phyloP scores from a whole-genome alignment of 2,888 invertebrate genomes.

The Crematogaster levior region DNA sequence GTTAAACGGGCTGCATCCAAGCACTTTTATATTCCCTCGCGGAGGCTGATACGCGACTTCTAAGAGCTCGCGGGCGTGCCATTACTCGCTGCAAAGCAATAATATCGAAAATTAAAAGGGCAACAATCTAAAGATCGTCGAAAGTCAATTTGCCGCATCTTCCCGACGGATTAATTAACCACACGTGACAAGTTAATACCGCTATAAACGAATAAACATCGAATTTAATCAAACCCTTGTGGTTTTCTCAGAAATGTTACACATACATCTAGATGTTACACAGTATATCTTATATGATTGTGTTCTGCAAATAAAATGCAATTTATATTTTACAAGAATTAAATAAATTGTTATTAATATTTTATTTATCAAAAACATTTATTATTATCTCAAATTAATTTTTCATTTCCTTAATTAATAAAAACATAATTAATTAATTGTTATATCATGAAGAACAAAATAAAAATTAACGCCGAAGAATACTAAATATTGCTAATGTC shows the following conservation, averaged over 20 bases:
- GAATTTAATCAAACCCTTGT: background rate
- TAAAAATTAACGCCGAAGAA: background rate
- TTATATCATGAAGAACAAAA: background rate
- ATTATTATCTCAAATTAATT: background rate
- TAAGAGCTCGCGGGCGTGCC: slow-evolving; percentile 37
- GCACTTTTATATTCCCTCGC: slow-evolving; percentile 52
- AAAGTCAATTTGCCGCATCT: slow-evolving; percentile 15
- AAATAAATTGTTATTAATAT: background rate
- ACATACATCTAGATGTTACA: background rate
- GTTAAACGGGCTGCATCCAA: slow-evolving; percentile 55
- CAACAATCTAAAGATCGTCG: slow-evolving; percentile 14
- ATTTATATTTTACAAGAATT: background rate
- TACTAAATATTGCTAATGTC: background rate
- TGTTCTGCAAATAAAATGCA: no score
- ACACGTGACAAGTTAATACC: slow-evolving; percentile 15
- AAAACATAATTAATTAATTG: background rate
- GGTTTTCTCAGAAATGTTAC: no score
- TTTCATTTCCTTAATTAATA: background rate
- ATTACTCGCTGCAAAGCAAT: slow-evolving; percentile 31
- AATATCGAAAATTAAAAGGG: slow-evolving; percentile 45
- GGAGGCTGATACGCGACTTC: slow-evolving; percentile 37
- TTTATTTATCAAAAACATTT: background rate
- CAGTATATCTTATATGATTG: background rate
- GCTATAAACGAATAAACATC: slow-evolving; percentile 4
- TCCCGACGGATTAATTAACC: slow-evolving; percentile 39